Percentiles rank a stretch among this genome's conserved stretches.
Evolutionary conservation across 2,113 vertebrate species (phyloP).

Genomic region (Channa maculata): DNA sequence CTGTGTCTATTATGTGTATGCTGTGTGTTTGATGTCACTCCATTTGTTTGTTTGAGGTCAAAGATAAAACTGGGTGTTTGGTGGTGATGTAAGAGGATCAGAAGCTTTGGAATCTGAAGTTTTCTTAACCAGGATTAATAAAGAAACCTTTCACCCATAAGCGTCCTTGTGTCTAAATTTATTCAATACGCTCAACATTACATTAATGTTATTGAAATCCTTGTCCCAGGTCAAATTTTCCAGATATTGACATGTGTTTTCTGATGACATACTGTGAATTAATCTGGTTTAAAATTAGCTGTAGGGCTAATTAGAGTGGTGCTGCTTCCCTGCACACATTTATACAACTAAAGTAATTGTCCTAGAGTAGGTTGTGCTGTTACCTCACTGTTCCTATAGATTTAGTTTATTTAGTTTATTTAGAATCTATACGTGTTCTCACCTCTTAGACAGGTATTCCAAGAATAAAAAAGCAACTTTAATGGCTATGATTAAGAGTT

Average conservation of each 20-base stretch:
- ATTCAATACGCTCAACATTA: constrained; percentile 17
- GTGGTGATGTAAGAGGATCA: constrained; percentile 75
- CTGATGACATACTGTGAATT: background rate
- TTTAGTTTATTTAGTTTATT: too few species aligned
- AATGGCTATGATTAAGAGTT: background rate
- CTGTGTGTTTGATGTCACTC: constrained; percentile 47
- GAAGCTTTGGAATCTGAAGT: constrained; percentile 57
- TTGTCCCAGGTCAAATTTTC: background rate
- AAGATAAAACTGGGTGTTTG: constrained; percentile 56
- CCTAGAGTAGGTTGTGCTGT: too few species aligned
- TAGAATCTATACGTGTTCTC: background rate
- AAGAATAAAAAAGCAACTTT: background rate
- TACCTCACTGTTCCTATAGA: too few species aligned
- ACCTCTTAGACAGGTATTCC: background rate
- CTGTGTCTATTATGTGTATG: constrained; percentile 24
- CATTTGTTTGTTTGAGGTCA: constrained; percentile 57
- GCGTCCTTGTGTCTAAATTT: constrained; percentile 24
- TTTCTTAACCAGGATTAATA: constrained; percentile 51
- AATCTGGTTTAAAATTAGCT: constrained; percentile 20
- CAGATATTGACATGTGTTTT: background rate
- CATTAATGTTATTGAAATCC: constrained; percentile 13
- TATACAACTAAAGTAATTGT: background rate
- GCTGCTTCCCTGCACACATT: background rate
- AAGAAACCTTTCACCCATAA: constrained; percentile 26
- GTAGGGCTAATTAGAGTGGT: background rate